A percentile compares a stretch with the other conserved stretches of the same genome.
These are phyloP conservation scores for Menidia menidia DNA, from an alignment of 2,797 vertebrate species.

Conservation along the genomic window DNA sequence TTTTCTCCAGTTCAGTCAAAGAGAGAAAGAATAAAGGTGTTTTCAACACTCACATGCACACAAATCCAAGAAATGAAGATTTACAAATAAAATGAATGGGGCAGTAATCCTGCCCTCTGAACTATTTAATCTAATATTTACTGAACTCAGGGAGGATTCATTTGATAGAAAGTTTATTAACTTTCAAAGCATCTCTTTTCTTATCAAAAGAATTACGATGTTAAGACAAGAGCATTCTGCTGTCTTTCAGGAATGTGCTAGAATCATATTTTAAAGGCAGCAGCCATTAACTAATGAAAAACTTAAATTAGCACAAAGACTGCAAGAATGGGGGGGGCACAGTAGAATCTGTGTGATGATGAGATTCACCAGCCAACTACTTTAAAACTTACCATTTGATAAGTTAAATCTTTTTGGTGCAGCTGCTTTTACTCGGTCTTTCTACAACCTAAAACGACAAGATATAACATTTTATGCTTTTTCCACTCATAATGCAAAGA, in stretches of 20 bases:
- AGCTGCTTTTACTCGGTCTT: background rate
- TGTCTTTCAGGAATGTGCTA: background rate
- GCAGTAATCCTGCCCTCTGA: background rate
- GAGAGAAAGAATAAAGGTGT: conserved; percentile 1
- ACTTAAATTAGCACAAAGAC: background rate
- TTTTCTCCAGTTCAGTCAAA: conserved; percentile 13
- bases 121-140: conserved; percentile 44
- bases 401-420: background rate
- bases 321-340: background rate
- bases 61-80: conserved; percentile 19
- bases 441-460: no score
- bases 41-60: background rate
- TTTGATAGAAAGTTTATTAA: conserved; percentile 35
- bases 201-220: conserved; percentile 6
- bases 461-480: background rate
- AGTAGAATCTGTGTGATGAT: no score
- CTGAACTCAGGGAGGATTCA: conserved; percentile 28
- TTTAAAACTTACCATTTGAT: no score
- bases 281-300: background rate
- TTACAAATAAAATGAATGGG: background rate
- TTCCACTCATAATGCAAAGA: background rate
- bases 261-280: background rate
- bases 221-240: conserved; percentile 1
- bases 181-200: conserved; percentile 24
- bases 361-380: background rate